Evolutionary conservation across 2,113 vertebrate species (phyloP).

Genomic region (Tachycineta bicolor): DNA sequence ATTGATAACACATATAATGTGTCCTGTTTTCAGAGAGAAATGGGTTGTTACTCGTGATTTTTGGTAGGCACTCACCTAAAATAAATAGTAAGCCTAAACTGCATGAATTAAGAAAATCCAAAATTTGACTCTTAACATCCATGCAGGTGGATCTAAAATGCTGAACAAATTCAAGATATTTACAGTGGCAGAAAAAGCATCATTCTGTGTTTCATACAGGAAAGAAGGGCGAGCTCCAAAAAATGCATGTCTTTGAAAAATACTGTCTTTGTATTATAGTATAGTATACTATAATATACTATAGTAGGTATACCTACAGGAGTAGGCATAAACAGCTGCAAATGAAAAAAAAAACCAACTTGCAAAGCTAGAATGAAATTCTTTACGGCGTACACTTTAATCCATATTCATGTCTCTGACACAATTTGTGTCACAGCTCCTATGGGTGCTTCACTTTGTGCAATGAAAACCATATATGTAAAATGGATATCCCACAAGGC

Average conservation of each 20-base stretch:
- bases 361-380: background rate
- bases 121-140: background rate
- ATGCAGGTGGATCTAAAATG: background rate
- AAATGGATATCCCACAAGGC: background rate
- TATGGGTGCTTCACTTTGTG: accelerated
- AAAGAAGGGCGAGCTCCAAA: background rate
- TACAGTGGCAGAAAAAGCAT: background rate
- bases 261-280: background rate
- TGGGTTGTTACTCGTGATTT: background rate
- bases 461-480: accelerated
- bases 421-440: background rate
- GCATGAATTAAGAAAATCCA: background rate
- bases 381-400: background rate
- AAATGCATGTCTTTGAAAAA: background rate
- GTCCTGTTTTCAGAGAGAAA: background rate
- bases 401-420: background rate
- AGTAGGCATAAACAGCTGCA: background rate
- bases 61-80: background rate
- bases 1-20: background rate
- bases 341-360: background rate
- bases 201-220: background rate
- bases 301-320: too few species aligned
- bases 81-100: background rate
- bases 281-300: too few species aligned
- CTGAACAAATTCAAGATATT: background rate